These are phyloP conservation scores for Ailuropoda melanoleuca DNA, from an alignment of 2,113 vertebrate species.

Conservation along the genomic window DNA sequence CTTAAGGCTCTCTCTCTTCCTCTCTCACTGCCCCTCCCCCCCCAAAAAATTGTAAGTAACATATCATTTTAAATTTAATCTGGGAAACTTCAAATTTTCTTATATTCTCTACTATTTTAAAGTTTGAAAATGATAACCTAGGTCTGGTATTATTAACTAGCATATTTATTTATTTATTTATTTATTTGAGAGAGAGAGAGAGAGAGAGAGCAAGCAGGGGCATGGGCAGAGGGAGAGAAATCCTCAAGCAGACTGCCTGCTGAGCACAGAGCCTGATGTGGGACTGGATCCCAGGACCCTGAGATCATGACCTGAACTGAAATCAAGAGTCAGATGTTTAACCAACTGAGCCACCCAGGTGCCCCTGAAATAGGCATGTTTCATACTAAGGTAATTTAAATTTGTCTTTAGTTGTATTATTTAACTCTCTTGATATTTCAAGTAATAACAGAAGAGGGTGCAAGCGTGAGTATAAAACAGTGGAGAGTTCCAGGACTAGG, in stretches of 20 bases:
- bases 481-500: not conserved
- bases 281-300: not conserved
- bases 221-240: not conserved
- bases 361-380: not conserved
- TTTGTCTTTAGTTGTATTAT: conserved; percentile 18
- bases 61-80: not conserved
- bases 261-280: not conserved
- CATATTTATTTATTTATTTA: not conserved
- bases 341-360: not conserved
- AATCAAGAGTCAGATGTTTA: not conserved
- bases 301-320: not conserved
- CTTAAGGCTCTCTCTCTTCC: too few species aligned
- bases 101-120: not conserved
- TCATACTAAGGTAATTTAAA: not conserved
- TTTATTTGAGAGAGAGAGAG: not conserved
- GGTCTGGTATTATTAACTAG: not conserved
- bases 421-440: not conserved
- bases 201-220: not conserved
- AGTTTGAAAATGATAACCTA: not conserved
- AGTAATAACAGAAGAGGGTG: not conserved
- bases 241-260: not conserved
- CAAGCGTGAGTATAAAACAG: not conserved
- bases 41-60: not conserved
- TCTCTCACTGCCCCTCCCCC: too few species aligned
- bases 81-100: not conserved